Evolutionary conservation across 1,140 invertebrate genomes (phyloP), one percentile per base, ranked within the genome.

Genomic region (Drosophila murphyi): DNA sequence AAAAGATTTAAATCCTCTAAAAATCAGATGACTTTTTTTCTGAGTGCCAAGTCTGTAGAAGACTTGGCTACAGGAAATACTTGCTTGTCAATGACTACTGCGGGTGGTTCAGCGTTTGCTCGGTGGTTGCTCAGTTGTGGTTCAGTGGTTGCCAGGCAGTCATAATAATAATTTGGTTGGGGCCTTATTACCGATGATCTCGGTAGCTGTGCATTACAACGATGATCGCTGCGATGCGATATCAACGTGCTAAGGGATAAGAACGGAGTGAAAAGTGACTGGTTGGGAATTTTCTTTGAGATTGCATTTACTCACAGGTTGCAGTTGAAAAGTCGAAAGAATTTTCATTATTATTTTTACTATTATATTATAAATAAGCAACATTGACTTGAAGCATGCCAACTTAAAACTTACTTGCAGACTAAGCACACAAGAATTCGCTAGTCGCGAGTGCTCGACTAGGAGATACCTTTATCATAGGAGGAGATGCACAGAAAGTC

Each of bases 91-190:
- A 35, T 65, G 69, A 31, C 47, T 41, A 6, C 61, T n/a, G 20
- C 37, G 32, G 37, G 6, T 47, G 41, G n/a, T 39, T n/a, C n/a
- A 28, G 54, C 4, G 20, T 20, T 20, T 41, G 54, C 31, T 43
- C 28, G 29, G 12, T 52, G 32, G 8, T 31, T 32, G 29, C 20
- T 8, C 8, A n/a, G n/a, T 12, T 7, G 2, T 45, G 7, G 48
- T 20, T 20, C 20, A n/a, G 39, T 41, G 5, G 35, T 39, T 39
- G 6, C 6, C 6, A 35, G 45, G 47, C 70, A 59, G 52, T 59
- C 56, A 55, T 39, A 73, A 61, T 50, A 70, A 74, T 63, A 69
- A 70, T 57, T 74, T 56, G 56, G 50, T 39, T 74, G 65, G 50
- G 51, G 41, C 34, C 39, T 43, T 43, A 74, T 50, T 60, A 69